Evolutionary conservation across 2,888 invertebrate genomes (phyloP).

Genomic region (Lepidonotus clava): DNA sequence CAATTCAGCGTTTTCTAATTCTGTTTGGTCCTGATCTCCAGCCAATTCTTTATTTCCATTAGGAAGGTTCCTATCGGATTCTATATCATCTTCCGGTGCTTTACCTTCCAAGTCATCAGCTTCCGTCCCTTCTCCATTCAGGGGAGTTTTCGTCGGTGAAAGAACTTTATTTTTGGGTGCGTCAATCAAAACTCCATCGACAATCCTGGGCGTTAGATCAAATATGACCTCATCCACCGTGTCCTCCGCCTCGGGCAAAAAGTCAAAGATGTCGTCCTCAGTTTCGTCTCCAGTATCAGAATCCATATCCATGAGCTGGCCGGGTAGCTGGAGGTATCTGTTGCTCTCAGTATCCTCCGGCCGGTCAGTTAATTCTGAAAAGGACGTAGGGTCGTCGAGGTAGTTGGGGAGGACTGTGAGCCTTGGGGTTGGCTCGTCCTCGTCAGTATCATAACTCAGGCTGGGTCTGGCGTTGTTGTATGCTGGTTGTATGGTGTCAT

Average conservation of each 20-base stretch:
- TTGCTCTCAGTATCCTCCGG: neutral
- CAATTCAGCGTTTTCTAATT: neutral
- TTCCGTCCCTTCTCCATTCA: neutral
- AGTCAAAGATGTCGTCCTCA: constrained; percentile 54
- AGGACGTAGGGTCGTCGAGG: neutral
- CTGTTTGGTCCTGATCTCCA: too few relatives aligned
- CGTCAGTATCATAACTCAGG: neutral
- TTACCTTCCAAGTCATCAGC: neutral
- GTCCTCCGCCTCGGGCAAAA: constrained; percentile 49
- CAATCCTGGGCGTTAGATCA: neutral
- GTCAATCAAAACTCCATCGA: constrained; percentile 9
- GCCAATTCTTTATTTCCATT: too few relatives aligned
- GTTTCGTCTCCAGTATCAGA: neutral
- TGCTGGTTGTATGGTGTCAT: constrained; percentile 60
- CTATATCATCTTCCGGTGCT: neutral
- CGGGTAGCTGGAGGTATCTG: constrained; percentile 35
- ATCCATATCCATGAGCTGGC: neutral
- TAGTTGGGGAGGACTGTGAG: constrained; percentile 54
- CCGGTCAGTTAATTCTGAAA: neutral
- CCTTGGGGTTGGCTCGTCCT: neutral
- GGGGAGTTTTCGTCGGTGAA: neutral
- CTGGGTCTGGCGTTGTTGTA: neutral
- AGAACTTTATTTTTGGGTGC: neutral
- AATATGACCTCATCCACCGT: neutral
- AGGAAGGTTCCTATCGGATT: too few relatives aligned